Evolutionary conservation across 2,888 invertebrate species (phyloP), one percentile per base, ranked within the genome.

Genomic region (Hyposoter dolosus): DNA sequence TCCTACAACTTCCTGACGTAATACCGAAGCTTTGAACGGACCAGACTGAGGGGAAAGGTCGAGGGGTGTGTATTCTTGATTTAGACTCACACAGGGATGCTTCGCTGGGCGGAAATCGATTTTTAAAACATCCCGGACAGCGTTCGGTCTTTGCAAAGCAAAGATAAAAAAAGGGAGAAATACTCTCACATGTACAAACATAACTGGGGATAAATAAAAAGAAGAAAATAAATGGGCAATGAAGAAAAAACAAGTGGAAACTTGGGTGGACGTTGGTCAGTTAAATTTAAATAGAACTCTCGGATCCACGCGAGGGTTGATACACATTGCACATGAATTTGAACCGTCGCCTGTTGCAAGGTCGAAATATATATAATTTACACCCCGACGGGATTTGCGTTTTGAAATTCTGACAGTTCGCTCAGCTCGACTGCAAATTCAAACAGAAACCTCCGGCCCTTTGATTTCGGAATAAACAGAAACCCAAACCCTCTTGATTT

Each of bases 91-190:
- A 47, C 23, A 56, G 56, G 40, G 50, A 23, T n/a, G 35, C 40
- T 75, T 80, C 47, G 53, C 75, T 35, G 43, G 45, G 65, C 63
- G 15, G 47, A 72, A 75, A 82, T 82, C 82, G 82, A 82, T 82
- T 82, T 82, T 75, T 68, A 56, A 66, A 76, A 43, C 53, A 53
- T 35, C 75, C 53, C 68, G 53, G 75, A 66, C 23, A 66, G 28
- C 35, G 66, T 66, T 19, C 56, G n/a, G 40, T 80, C 47, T 12
- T 75, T 53, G 45, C 40, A 15, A 68, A 75, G 35, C 56, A n/a
- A 32, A 43, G 43, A 66, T 40, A 69, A 72, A 80, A 80, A 53
- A 45, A 32, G 23, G 19, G 53, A 23, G 53, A 12, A 56, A 19
- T 4, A 17, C 7, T 53, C n/a, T 32, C 43, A 53, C 47, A 47